A percentile compares a stretch with the other conserved stretches of the same genome.
Conservation (phyloP, 2,888 invertebrate species). For the Alentia gelatinosa region DNA sequence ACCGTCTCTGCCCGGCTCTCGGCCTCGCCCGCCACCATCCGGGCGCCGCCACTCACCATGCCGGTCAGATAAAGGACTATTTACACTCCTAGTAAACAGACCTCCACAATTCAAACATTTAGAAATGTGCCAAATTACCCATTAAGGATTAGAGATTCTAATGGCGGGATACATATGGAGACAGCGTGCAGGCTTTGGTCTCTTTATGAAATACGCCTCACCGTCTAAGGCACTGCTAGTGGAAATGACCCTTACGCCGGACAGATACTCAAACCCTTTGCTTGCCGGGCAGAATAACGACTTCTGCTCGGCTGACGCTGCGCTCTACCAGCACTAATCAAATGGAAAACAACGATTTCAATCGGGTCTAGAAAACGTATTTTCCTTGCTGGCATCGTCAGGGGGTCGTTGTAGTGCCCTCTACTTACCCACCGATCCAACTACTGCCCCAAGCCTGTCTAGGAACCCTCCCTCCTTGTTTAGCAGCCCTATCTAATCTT, state of each 20-base stretch:
- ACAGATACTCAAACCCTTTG: background rate
- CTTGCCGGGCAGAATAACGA: background rate
- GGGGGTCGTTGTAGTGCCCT: background rate
- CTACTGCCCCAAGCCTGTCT: background rate
- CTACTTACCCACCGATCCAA: background rate
- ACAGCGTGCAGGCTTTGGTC: no score
- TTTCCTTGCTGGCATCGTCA: background rate
- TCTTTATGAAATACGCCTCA: no score
- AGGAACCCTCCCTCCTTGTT: no score
- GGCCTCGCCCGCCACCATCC: background rate
- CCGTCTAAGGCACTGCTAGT: no score
- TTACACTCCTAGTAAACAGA: background rate
- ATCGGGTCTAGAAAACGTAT: background rate
- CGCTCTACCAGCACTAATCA: background rate
- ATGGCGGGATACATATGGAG: no score
- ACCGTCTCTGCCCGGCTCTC: background rate
- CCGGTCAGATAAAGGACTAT: background rate
- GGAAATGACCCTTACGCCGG: background rate
- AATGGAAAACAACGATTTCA: slow-evolving; percentile 22
- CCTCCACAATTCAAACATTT: background rate
- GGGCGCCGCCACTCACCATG: background rate
- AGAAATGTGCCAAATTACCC: no score
- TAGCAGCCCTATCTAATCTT: no score
- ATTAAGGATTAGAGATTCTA: no score
- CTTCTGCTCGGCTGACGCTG: background rate